Conservation (phyloP, 2,113 vertebrate species). For the Thalassarche chlororhynchos region DNA sequence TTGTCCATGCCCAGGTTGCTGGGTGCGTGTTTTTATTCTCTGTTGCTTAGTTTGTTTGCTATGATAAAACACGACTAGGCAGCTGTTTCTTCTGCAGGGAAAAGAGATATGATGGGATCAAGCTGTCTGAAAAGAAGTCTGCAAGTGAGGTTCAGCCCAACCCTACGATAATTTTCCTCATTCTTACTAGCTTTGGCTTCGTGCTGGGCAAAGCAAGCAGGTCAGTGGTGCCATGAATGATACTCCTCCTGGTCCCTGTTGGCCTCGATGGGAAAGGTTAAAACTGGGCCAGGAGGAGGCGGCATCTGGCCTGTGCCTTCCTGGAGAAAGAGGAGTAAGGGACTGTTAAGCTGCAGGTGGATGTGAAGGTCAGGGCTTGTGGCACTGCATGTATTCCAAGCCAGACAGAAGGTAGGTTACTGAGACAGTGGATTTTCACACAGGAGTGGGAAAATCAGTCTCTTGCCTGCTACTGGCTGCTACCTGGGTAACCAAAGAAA, state of each 20-base stretch:
- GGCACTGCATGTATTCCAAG: background rate
- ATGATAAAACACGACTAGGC: background rate
- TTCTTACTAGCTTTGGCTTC: background rate
- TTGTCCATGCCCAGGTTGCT: background rate
- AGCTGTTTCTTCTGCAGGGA: background rate
- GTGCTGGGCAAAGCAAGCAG: background rate
- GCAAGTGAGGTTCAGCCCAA: background rate
- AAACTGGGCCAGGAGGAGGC: background rate
- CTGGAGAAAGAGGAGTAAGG: background rate
- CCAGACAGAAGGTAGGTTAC: background rate
- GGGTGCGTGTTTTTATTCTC: background rate
- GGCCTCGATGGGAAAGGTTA: background rate
- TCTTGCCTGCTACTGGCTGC: background rate
- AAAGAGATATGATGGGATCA: background rate
- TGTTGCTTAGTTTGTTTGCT: background rate
- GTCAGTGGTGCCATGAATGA: background rate
- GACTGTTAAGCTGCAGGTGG: background rate
- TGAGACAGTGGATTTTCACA: background rate
- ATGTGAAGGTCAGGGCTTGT: background rate
- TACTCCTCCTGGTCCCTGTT: background rate
- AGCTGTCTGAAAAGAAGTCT: background rate
- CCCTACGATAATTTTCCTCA: background rate
- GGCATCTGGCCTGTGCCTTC: background rate
- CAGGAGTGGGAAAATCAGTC: background rate
- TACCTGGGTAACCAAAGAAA: background rate